Conservation (phyloP, 64 coral and sea anemone genomes). For the Acropora yongei region DNA sequence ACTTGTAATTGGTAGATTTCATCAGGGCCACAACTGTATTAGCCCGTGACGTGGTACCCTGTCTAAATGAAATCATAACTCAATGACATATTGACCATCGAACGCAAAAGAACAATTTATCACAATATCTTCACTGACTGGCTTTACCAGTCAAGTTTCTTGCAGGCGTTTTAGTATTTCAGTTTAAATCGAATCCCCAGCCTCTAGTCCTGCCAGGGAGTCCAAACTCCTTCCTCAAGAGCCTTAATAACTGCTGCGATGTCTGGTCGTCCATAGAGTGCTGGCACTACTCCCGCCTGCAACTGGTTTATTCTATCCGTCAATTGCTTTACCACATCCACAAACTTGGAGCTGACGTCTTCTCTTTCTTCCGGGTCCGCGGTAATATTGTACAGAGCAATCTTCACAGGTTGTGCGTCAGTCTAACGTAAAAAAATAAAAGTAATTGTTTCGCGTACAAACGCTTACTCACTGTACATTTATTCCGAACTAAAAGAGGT, state of each 20-base stretch:
- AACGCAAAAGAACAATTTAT: too few relatives aligned
- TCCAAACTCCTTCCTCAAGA: background rate
- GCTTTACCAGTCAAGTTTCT: too few relatives aligned
- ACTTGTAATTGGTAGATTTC: too few relatives aligned
- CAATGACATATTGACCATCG: too few relatives aligned
- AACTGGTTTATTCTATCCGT: background rate
- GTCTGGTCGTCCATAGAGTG: background rate
- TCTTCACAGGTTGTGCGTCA: background rate
- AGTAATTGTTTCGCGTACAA: too few relatives aligned
- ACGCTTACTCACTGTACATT: too few relatives aligned
- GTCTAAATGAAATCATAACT: too few relatives aligned
- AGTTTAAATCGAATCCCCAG: background rate
- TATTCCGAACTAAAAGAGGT: too few relatives aligned
- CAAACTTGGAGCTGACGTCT: background rate
- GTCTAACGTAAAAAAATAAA: background rate
- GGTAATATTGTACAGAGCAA: constrained; percentile 12
- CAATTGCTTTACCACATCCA: background rate
- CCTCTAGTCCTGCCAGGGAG: background rate
- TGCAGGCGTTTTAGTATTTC: too few relatives aligned
- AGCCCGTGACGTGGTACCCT: too few relatives aligned
- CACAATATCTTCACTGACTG: too few relatives aligned
- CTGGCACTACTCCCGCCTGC: background rate
- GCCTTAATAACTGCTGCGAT: background rate
- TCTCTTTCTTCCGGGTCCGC: constrained; percentile 2
- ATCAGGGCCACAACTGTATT: too few relatives aligned